Percentiles rank a stretch among this genome's conserved stretches.
These are phyloP conservation scores for Cyclophora albipunctata DNA, from an alignment of 2,888 invertebrate genomes.

Conservation along the genomic window DNA sequence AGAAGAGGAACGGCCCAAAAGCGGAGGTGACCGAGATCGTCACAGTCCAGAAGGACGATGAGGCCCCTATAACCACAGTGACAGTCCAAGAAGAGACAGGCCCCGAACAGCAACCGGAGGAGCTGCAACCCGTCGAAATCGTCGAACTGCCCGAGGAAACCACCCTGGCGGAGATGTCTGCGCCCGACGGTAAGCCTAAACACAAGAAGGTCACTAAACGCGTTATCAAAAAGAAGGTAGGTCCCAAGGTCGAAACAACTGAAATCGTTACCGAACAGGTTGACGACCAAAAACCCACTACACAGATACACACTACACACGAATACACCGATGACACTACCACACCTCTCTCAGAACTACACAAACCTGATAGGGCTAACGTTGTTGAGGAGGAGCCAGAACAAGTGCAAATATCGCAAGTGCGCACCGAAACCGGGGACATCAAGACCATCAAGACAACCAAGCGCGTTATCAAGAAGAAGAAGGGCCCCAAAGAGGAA, in stretches of 20 bases:
- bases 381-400: conserved; percentile 30
- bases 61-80: too few species aligned
- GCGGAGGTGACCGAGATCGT: too few species aligned
- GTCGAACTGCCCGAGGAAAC: conserved; percentile 1
- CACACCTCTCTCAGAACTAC: conserved; percentile 8
- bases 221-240: background rate
- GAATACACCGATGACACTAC: conserved; percentile 27
- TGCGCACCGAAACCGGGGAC: conserved; percentile 29
- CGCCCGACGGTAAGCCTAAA: background rate
- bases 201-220: background rate
- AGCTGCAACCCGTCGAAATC: background rate
- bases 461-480: too few species aligned
- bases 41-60: too few species aligned
- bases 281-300: conserved; percentile 51
- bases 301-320: conserved; percentile 42
- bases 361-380: conserved; percentile 18
- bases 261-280: conserved; percentile 34
- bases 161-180: background rate
- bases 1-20: too few species aligned
- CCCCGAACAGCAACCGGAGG: background rate
- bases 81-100: background rate
- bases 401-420: conserved; percentile 41
- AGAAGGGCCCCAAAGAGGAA: background rate
- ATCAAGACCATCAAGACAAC: background rate
- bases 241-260: conserved; percentile 7